phyloP scores from a whole-genome alignment of 2,888 invertebrate genomes.

The Pherbina coryleti region DNA sequence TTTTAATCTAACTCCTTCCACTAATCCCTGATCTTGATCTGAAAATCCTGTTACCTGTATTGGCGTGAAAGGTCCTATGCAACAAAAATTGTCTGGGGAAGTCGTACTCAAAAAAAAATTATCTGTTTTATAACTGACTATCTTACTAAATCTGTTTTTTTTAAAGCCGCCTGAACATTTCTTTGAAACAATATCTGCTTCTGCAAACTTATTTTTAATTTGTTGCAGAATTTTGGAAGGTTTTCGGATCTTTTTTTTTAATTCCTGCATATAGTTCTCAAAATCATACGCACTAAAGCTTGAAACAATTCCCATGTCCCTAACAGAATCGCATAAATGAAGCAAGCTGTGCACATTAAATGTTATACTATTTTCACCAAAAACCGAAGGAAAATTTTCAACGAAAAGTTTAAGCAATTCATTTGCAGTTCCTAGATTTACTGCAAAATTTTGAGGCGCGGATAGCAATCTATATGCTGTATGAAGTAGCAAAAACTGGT shows the following conservation, averaged over 20 bases:
- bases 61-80: constrained; percentile 20
- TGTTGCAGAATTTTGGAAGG: constrained; percentile 35
- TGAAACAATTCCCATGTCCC: constrained; percentile 18
- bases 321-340: constrained; percentile 23
- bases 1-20: too few relatives aligned
- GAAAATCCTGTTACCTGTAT: constrained; percentile 29
- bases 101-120: constrained; percentile 15
- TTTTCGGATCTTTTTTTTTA: constrained; percentile 26
- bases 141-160: constrained; percentile 6
- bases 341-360: constrained; percentile 33
- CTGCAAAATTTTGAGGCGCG: constrained; percentile 23
- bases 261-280: constrained; percentile 29
- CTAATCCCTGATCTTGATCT: background rate
- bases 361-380: constrained; percentile 38
- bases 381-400: too few relatives aligned
- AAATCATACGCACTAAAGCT: constrained; percentile 37
- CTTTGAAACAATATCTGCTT: background rate
- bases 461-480: constrained; percentile 38
- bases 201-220: constrained; percentile 17
- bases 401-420: too few relatives aligned
- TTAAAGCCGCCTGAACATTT: constrained; percentile 5
- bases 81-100: constrained; percentile 38
- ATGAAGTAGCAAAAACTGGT: constrained; percentile 38
- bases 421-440: constrained; percentile 31
- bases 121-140: background rate